Conservation (phyloP, 2,113 vertebrate species). For the Tenebrosternarchus preto region DNA sequence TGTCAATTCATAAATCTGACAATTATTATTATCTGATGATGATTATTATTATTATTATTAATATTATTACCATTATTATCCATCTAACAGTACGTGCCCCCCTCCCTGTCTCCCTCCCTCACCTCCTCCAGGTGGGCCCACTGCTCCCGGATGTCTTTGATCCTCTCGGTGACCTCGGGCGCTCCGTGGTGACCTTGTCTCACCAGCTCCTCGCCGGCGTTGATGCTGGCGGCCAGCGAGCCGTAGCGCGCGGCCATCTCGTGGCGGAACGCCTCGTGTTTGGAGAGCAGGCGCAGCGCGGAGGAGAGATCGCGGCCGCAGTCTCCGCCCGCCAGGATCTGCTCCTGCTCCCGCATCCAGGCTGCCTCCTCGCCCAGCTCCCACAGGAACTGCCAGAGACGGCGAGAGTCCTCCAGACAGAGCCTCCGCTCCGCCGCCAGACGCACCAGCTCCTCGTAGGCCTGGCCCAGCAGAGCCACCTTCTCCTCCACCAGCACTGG, state of each 20-base stretch:
- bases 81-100: not conserved
- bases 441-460: slow-evolving; percentile 81
- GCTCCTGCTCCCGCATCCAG: slow-evolving; percentile 91
- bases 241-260: slow-evolving; percentile 89
- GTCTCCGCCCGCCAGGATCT: slow-evolving; percentile 83
- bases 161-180: slow-evolving; percentile 72
- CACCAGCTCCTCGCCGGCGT: slow-evolving; percentile 79
- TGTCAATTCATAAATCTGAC: too few relatives aligned
- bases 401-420: slow-evolving; percentile 83
- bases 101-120: not conserved
- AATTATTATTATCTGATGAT: too few relatives aligned
- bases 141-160: slow-evolving; percentile 78
- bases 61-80: not conserved
- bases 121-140: slow-evolving; percentile 84
- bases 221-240: slow-evolving; percentile 81
- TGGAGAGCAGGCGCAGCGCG: slow-evolving; percentile 84
- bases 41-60: too few relatives aligned
- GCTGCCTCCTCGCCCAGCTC: slow-evolving; percentile 88
- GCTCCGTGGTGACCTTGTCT: slow-evolving; percentile 83
- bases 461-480: slow-evolving; percentile 76
- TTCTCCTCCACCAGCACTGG: slow-evolving; percentile 83
- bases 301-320: slow-evolving; percentile 85
- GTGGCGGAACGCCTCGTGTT: slow-evolving; percentile 85
- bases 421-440: slow-evolving; percentile 74
- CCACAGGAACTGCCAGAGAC: slow-evolving; percentile 91